Evolutionary conservation across 2,113 vertebrate species (phyloP).

Genomic region (Galbula dea): DNA sequence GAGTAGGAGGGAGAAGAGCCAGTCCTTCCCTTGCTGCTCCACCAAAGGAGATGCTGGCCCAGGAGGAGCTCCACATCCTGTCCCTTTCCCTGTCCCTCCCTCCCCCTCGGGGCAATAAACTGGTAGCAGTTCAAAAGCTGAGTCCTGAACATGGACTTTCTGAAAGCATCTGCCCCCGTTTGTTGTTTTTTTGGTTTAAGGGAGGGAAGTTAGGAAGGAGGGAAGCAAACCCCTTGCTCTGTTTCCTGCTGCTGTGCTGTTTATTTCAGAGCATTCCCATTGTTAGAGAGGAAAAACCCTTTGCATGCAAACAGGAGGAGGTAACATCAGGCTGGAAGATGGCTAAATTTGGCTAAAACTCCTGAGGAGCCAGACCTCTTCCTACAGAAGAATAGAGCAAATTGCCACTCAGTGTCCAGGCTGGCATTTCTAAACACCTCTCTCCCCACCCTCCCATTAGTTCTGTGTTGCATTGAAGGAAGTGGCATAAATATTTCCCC

Average conservation of each 20-base stretch:
- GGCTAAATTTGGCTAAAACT: neutral
- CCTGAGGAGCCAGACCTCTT: neutral
- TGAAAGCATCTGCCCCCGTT: neutral
- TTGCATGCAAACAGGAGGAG: neutral
- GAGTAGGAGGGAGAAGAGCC: neutral
- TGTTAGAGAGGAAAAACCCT: neutral
- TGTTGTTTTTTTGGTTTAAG: neutral
- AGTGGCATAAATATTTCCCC: neutral
- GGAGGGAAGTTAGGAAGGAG: neutral
- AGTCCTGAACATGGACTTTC: neutral
- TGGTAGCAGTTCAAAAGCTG: neutral
- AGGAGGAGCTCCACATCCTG: neutral
- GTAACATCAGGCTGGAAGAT: neutral
- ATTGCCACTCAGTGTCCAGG: neutral
- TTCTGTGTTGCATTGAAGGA: neutral
- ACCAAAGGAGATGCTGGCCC: neutral
- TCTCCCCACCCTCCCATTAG: neutral
- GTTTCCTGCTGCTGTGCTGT: neutral
- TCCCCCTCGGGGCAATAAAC: neutral
- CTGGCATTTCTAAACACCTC: neutral
- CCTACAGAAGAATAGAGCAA: neutral
- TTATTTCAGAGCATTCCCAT: constrained; percentile 23
- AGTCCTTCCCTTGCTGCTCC: neutral
- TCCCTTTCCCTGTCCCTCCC: neutral
- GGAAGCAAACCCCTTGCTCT: neutral